These are phyloP conservation scores for Elysia chlorotica DNA, from an alignment of 1,140 invertebrate genomes.

Conservation along the genomic window DNA sequence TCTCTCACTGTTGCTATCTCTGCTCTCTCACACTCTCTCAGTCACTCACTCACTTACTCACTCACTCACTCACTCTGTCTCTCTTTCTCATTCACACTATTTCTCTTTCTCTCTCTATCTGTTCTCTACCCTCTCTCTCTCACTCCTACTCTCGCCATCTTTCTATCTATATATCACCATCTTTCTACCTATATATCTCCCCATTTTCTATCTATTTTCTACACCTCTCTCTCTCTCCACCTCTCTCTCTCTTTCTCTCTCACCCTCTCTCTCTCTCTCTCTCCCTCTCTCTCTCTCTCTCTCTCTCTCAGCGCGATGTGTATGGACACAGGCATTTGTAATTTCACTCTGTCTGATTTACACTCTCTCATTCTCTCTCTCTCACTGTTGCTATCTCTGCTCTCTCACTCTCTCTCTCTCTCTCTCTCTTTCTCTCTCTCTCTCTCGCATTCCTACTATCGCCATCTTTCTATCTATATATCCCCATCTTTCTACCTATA, in stretches of 20 bases:
- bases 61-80: too few relatives aligned
- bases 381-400: too few relatives aligned
- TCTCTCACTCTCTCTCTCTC: conserved; percentile 10
- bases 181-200: neutral
- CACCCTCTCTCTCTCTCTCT: neutral
- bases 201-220: neutral
- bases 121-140: conserved; percentile 5
- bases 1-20: neutral
- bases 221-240: neutral
- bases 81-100: too few relatives aligned
- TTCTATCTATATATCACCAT: conserved; percentile 1
- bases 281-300: neutral
- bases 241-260: neutral
- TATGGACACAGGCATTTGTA: neutral
- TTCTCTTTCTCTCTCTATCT: conserved; percentile 15
- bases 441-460: too few relatives aligned
- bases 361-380: conserved; percentile 10
- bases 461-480: conserved; percentile 1
- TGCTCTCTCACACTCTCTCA: neutral
- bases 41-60: too few relatives aligned
- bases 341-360: conserved; percentile 6
- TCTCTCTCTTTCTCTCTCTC: conserved; percentile 17
- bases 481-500: conserved; percentile 2
- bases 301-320: neutral
- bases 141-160: too few relatives aligned